A percentile compares a stretch with the other conserved stretches of the same genome.
phyloP scores from a whole-genome alignment of 2,113 vertebrate genomes.

The Oenanthe oenanthe region DNA sequence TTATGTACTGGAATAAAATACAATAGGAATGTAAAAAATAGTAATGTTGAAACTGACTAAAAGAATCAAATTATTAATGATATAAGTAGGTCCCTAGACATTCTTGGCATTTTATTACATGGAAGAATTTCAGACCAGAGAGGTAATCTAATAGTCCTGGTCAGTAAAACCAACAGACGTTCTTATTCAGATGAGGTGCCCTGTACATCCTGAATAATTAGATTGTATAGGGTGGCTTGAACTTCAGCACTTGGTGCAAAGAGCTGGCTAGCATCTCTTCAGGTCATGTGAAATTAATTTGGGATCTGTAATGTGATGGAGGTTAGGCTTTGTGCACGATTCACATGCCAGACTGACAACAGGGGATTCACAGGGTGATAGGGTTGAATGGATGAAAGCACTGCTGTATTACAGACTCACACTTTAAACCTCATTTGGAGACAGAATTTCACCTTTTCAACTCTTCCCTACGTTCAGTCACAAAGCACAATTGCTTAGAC shows the following conservation, averaged over 20 bases:
- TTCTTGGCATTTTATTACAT: background rate
- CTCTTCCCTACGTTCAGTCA: background rate
- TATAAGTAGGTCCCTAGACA: background rate
- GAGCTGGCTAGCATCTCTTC: background rate
- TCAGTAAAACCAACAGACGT: background rate
- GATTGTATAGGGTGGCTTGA: background rate
- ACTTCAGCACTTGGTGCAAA: background rate
- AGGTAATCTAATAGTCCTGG: background rate
- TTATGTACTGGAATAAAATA: background rate
- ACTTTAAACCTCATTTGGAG: slow-evolving; percentile 19
- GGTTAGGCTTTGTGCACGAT: background rate
- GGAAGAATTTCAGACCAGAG: background rate
- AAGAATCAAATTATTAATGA: background rate
- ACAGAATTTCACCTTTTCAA: slow-evolving; percentile 23
- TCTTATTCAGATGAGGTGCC: background rate
- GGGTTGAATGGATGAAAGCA: background rate
- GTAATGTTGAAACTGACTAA: background rate
- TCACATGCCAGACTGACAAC: background rate
- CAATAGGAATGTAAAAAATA: background rate
- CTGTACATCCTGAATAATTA: slow-evolving; percentile 10
- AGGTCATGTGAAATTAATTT: slow-evolving; percentile 21
- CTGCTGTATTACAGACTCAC: background rate
- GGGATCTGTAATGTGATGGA: background rate
- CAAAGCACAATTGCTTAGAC: background rate
- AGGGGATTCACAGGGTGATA: background rate